Evolutionary conservation across 1,140 invertebrate genomes (phyloP), one percentile per base, ranked within the genome.

Genomic region (Drosophila truncata): DNA sequence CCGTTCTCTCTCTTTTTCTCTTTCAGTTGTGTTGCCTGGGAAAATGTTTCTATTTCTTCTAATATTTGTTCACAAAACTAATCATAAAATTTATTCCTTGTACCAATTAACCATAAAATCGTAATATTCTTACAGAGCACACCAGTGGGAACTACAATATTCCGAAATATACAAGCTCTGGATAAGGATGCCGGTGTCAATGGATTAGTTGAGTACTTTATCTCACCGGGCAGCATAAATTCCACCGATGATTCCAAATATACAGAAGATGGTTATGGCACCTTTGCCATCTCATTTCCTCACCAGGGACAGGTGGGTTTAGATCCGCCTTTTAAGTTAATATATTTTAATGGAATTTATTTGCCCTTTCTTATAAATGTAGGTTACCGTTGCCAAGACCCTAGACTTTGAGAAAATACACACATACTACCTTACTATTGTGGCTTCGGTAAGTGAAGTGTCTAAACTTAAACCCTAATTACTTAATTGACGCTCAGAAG

Each of bases 381-480:
- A 93, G 92, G 95, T 98, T 65, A 97, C 97, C 11, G 95, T 98
- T n/a, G 97, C 97, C 86, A 95, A 96, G 78, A 97, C 95, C 29
- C 94, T 98, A 80, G 97, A 98, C 93, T 98, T 96, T 92, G 97
- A 98, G 92, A 96, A 95, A 87, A 97, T 96, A n/a, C 96, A 97
- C 91, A 95, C 96, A 79, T 98, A 97, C 93, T 96, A 97, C 91
- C 95, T 98, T 90, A 98, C 97, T 66, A 96, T 98, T 91, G 95
- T 98, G 71, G 97, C 97, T 70, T 96, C 96, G 93, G 97, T 98
- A 94, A 96, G 96, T 96, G n/a, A 52, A 37, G 37, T 44, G 18
- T 46, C 29, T 29, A 11, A 58, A 46, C 42, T 44, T 16, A 52
- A 29, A n/a, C 59, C 66, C 29, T 58, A 46, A 73, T 76, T 62